Evolutionary conservation across 2,888 invertebrate genomes (phyloP).

Genomic region (Melieria omissa): DNA sequence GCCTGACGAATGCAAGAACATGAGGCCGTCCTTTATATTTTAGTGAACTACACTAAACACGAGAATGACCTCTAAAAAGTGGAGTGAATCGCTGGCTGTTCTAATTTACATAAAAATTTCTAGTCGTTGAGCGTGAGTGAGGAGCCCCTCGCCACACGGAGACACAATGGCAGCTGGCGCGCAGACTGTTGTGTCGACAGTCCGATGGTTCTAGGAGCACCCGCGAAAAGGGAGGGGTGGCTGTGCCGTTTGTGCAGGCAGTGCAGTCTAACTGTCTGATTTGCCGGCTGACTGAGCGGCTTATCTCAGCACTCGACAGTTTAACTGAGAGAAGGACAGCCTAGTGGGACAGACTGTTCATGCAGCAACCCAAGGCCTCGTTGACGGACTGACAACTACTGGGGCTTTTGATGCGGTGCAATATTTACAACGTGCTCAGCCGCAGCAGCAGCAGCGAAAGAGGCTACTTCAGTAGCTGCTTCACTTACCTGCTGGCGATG

Average conservation of each 20-base stretch:
- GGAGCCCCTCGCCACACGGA: not conserved
- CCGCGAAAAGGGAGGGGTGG: not conserved
- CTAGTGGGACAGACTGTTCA: slow-evolving; percentile 31
- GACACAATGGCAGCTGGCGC: slow-evolving; percentile 1
- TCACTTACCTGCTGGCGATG: slow-evolving; percentile 27
- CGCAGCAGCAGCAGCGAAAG: slow-evolving; percentile 50
- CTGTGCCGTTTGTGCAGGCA: not conserved
- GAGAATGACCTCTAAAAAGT: slow-evolving; percentile 43
- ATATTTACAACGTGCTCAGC: slow-evolving; percentile 43
- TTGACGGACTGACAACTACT: slow-evolving; percentile 34
- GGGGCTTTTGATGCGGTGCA: slow-evolving; percentile 33
- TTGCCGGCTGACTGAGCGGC: slow-evolving; percentile 15
- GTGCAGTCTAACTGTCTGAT: slow-evolving; percentile 19
- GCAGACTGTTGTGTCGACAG: slow-evolving; percentile 1
- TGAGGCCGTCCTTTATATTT: not conserved
- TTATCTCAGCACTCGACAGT: not conserved
- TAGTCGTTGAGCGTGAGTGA: not conserved
- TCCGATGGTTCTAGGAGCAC: slow-evolving; percentile 28
- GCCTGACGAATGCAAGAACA: no score
- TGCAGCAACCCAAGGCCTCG: not conserved
- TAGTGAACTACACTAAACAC: slow-evolving; percentile 29
- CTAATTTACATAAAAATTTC: slow-evolving; percentile 56
- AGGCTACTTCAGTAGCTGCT: slow-evolving; percentile 63
- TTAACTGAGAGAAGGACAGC: slow-evolving; percentile 18
- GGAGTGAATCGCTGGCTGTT: slow-evolving; percentile 50